Percentiles rank a stretch among this genome's conserved stretches.
These are phyloP conservation scores for Gerris lacustris DNA, from an alignment of 2,888 invertebrate species.

Conservation along the genomic window DNA sequence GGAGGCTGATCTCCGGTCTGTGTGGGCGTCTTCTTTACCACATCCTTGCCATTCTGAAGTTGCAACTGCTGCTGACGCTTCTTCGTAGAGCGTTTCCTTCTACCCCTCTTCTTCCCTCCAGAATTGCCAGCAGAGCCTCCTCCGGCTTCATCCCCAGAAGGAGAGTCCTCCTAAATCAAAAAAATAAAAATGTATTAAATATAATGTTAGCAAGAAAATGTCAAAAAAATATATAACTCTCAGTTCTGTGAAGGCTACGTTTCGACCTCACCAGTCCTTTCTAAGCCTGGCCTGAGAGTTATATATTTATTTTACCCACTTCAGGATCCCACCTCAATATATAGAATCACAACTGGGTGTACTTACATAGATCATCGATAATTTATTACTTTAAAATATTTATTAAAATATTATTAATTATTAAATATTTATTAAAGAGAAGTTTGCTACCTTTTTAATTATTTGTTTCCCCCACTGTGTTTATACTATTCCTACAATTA, in stretches of 20 bases:
- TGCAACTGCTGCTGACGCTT: slow-evolving; percentile 34
- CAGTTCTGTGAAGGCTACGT: too few species aligned
- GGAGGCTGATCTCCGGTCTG: slow-evolving; percentile 20
- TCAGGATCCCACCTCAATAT: too few species aligned
- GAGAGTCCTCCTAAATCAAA: slow-evolving; percentile 23
- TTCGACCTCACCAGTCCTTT: too few species aligned
- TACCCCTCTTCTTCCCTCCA: slow-evolving; percentile 50
- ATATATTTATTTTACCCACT: too few species aligned
- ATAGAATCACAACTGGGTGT: too few species aligned
- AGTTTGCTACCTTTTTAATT: too few species aligned
- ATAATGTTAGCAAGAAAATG: neutral
- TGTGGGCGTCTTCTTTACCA: slow-evolving; percentile 19
- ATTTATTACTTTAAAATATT: neutral
- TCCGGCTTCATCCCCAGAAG: slow-evolving; percentile 23
- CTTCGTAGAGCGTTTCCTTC: slow-evolving; percentile 68
- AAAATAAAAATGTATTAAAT: neutral
- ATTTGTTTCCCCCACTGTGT: too few species aligned
- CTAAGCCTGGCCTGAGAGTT: too few species aligned
- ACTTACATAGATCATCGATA: neutral
- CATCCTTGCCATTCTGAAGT: slow-evolving; percentile 14
- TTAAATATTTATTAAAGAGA: too few species aligned
- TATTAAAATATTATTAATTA: too few species aligned
- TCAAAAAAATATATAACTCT: too few species aligned
- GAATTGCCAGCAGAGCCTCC: neutral
- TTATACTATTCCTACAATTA: too few species aligned